Conservation (phyloP, 2,797 vertebrate genomes). For the Brachyrhaphis roseni region DNA sequence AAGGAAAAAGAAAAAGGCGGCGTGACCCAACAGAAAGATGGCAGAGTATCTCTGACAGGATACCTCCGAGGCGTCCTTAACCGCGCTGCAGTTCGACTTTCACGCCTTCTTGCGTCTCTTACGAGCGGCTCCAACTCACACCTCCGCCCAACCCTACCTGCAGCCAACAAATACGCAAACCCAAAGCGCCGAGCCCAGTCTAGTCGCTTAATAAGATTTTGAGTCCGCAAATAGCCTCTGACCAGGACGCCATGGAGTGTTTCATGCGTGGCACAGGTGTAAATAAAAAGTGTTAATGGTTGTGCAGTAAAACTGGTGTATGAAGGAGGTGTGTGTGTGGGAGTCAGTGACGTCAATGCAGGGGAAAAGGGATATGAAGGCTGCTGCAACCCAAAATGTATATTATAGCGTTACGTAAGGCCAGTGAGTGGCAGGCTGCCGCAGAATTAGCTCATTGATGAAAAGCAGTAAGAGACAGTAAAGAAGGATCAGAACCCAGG, state of each 20-base stretch:
- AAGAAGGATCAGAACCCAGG: not conserved
- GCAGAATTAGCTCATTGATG: not conserved
- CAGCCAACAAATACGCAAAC: not conserved
- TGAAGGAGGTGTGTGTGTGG: not conserved
- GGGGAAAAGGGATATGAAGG: slow-evolving; percentile 12
- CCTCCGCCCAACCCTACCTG: slow-evolving; percentile 15
- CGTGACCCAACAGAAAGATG: slow-evolving; percentile 7
- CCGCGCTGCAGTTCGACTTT: slow-evolving; percentile 35
- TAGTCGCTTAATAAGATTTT: slow-evolving; percentile 69
- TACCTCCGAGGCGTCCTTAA: not conserved
- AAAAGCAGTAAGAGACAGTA: not conserved
- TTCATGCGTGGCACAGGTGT: slow-evolving; percentile 20
- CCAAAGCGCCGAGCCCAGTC: slow-evolving; percentile 41
- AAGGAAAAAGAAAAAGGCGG: slow-evolving; percentile 31
- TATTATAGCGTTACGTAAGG: not conserved
- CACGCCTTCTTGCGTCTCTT: slow-evolving; percentile 11
- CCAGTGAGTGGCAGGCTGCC: not conserved
- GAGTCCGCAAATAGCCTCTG: slow-evolving; percentile 63
- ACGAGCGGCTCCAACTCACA: slow-evolving; percentile 15
- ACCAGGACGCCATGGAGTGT: slow-evolving; percentile 19
- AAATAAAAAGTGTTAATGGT: slow-evolving; percentile 4
- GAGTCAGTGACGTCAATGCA: slow-evolving; percentile 59
- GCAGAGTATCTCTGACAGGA: not conserved
- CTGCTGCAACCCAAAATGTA: slow-evolving; percentile 17
- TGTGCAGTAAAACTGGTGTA: not conserved